phyloP scores from a whole-genome alignment of 2,113 vertebrate species.

The Lates calcarifer region DNA sequence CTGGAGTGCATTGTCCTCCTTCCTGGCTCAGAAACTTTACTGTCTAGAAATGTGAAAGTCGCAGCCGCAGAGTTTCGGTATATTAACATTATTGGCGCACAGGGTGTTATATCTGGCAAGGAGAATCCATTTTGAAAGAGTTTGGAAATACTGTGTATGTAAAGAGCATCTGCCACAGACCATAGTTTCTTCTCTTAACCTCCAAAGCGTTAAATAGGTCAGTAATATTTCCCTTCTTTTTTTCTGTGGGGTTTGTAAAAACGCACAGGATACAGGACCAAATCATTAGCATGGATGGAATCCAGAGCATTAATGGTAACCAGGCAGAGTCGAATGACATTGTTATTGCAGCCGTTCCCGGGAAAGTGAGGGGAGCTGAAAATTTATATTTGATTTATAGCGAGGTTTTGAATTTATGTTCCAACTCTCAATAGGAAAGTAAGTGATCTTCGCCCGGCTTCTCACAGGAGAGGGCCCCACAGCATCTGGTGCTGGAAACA shows the following conservation, averaged over 20 bases:
- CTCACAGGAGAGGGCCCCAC: slow-evolving; percentile 71
- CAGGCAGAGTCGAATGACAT: slow-evolving; percentile 81
- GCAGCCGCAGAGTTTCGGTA: slow-evolving; percentile 63
- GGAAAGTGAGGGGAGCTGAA: slow-evolving; percentile 79
- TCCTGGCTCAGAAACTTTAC: slow-evolving; percentile 75
- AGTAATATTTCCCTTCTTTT: slow-evolving; percentile 74
- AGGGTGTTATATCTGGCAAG: slow-evolving; percentile 80
- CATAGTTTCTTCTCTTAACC: slow-evolving; percentile 69
- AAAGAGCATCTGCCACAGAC: slow-evolving; percentile 72
- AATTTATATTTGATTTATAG: slow-evolving; percentile 85
- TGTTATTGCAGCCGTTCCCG: slow-evolving; percentile 82
- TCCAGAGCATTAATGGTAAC: slow-evolving; percentile 81
- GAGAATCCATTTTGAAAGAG: slow-evolving; percentile 63
- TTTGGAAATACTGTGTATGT: slow-evolving; percentile 68
- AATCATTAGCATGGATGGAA: slow-evolving; percentile 77
- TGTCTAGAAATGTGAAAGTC: slow-evolving; percentile 76
- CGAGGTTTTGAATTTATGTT: slow-evolving; percentile 81
- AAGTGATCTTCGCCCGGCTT: slow-evolving; percentile 75
- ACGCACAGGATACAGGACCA: slow-evolving; percentile 67
- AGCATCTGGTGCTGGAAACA: slow-evolving; percentile 80
- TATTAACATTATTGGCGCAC: slow-evolving; percentile 72
- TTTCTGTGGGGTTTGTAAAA: slow-evolving; percentile 72
- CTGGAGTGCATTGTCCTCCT: slow-evolving; percentile 79
- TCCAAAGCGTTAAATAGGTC: slow-evolving; percentile 79
- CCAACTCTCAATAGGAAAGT: slow-evolving; percentile 75